A percentile compares a stretch with the other conserved stretches of the same genome.
These are phyloP conservation scores for Episyrphus balteatus DNA, from an alignment of 1,140 invertebrate genomes.

Conservation along the genomic window DNA sequence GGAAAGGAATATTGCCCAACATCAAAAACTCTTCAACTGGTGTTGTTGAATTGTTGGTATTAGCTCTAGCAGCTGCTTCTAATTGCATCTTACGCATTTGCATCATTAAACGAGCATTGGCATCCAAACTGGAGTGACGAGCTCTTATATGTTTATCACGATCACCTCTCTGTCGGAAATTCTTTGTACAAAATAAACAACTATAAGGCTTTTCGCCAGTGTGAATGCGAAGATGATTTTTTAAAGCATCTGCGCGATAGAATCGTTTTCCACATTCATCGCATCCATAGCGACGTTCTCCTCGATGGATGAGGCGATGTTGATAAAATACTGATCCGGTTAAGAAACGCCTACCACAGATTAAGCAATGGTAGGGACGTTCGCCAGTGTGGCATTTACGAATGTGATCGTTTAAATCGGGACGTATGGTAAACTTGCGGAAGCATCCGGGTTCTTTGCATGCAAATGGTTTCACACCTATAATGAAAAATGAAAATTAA, in stretches of 20 bases:
- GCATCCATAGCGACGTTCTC: constrained; percentile 67
- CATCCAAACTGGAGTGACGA: constrained; percentile 39
- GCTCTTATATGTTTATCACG: constrained; percentile 48
- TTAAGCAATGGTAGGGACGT: constrained; percentile 56
- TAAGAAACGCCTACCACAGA: constrained; percentile 60
- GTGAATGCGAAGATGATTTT: constrained; percentile 53
- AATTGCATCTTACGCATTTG: constrained; percentile 30
- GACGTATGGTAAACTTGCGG: constrained; percentile 50
- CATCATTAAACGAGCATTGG: constrained; percentile 30
- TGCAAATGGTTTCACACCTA: constrained; percentile 49
- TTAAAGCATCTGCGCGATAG: constrained; percentile 46
- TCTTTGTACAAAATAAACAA: constrained; percentile 53
- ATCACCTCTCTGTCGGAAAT: constrained; percentile 50
- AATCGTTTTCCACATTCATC: constrained; percentile 50
- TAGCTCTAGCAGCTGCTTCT: constrained; percentile 17
- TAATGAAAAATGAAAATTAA: constrained; percentile 11
- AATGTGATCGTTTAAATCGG: constrained; percentile 55
- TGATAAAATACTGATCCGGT: constrained; percentile 62
- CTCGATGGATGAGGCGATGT: constrained; percentile 65
- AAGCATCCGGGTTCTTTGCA: constrained; percentile 48
- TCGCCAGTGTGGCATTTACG: constrained; percentile 54
- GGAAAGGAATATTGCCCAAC: constrained; percentile 10
- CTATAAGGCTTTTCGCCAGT: constrained; percentile 59
- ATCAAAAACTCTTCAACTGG: constrained; percentile 3
- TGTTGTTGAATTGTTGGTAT: background rate